Evolutionary conservation across 2,113 vertebrate genomes (phyloP).

Genomic region (Cyprinodon variegatus): DNA sequence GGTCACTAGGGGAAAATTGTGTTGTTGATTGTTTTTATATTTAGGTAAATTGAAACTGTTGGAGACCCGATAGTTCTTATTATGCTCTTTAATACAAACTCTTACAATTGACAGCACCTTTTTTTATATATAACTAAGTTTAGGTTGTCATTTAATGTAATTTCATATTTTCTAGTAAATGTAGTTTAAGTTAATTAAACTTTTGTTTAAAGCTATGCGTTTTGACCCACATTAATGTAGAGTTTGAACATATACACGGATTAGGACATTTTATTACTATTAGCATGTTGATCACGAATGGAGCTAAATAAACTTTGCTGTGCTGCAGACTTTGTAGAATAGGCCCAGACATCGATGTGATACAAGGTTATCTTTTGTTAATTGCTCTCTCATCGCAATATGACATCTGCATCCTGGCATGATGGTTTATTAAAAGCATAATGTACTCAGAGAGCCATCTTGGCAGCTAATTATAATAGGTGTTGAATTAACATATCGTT

Average conservation of each 20-base stretch:
- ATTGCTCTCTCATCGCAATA: slow-evolving; percentile 57
- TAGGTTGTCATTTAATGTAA: neutral
- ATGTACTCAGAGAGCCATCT: slow-evolving; percentile 40
- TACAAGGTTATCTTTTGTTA: slow-evolving; percentile 49
- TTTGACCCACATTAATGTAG: neutral
- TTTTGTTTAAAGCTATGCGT: neutral
- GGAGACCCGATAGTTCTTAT: neutral
- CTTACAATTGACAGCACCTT: neutral
- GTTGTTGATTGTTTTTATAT: neutral
- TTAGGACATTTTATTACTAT: neutral
- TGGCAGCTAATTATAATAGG: slow-evolving; percentile 63
- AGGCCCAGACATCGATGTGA: slow-evolving; percentile 4
- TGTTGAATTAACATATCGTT: slow-evolving; percentile 34
- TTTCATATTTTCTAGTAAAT: neutral
- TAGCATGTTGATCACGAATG: neutral
- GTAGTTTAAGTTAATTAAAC: neutral
- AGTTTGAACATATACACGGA: neutral
- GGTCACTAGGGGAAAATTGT: neutral
- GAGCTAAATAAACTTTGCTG: slow-evolving; percentile 6
- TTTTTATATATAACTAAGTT: neutral
- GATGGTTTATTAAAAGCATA: slow-evolving; percentile 52
- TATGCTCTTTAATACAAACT: neutral
- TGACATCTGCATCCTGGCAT: slow-evolving; percentile 46
- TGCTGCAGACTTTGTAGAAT: neutral
- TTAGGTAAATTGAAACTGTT: neutral